Evolutionary conservation across 2,113 vertebrate genomes (phyloP), one percentile per base, ranked within the genome.

Genomic region (Tetraodon nigroviridis): DNA sequence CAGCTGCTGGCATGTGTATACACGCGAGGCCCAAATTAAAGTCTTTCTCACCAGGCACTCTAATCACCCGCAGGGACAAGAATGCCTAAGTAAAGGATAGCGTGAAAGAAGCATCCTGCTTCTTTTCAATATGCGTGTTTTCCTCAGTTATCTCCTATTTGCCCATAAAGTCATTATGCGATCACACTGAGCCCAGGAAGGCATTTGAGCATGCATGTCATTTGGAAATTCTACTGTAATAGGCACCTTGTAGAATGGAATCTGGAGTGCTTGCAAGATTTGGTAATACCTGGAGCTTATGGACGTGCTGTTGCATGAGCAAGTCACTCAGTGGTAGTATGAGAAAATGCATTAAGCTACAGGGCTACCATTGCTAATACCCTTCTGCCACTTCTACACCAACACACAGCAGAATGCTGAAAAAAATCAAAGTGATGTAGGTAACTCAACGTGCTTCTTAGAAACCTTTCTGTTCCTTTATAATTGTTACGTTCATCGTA

Each of bases 141-240:
- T 51, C 58, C 63, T 37, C 20, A 51, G 44, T 65, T 73, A 76
- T 80, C 60, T 80, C 51, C 58, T 52, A 49, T 83, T 81, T 78
- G 79, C 57, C 71, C 71, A 78, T 83, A 54, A 79, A 73, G 73
- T 70, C 49, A 73, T 79, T 84, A 85, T 83, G 78, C 63, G 79
- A 74, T 82, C 59, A 63, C 42, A 29, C 54, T 59, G 63, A 74
- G 58, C 46, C 10, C 56, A 79, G 58, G 56, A n/a, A 78, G 64
- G 55, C 65, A 65, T 72, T 80, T 46, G 50, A 58, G 67, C 68
- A 61, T 51, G 67, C 61, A 57, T 67, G 76, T 78, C 58, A 80
- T 82, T 71, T 78, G 67, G 71, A 54, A 64, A 59, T 52, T 40
- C 66, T 74, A 37, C 32, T 2, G 32, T 10, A 73, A 81, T 56